Evolutionary conservation across 2,888 invertebrate species (phyloP), one percentile per base, ranked within the genome.

Genomic region (Conops quadrifasciatus): DNA sequence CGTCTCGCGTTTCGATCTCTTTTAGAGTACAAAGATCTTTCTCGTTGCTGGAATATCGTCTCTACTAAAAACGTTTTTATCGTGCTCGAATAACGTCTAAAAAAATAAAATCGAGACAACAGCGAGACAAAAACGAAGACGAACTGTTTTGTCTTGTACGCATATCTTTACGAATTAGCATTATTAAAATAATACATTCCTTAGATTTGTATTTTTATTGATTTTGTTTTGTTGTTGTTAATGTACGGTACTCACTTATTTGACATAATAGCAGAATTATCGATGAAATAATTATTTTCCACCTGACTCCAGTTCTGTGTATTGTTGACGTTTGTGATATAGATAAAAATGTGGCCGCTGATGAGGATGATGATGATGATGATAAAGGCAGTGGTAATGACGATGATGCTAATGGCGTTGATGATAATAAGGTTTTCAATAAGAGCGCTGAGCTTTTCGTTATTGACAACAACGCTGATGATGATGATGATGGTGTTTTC

Each of bases 231-330:
- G 9, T 36, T 36, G 9, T 36, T 36, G 9, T 36, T 36, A 36
- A 7, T 36, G 36, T 36, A 9, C 9, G 36, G 9, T 80, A 80
- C 84, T 84, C 80, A 84, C 84, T 83, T 82, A 82, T 81, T 77
- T 79, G 81, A 75, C 82, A 82, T 79, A 83, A 78, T 74, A 83
- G 78, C 76, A 84, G 78, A 78, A 84, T 82, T 81, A 84, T 84
- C 80, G 83, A 82, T 80, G 83, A 82, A 79, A 82, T 80, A 78
- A 83, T 82, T 80, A 84, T 82, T 82, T 83, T 83, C 84, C 84
- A 84, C 82, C 82, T 82, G 80, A 83, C 78, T 80, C 80, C 81
- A 75, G 82, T 80, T 77, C 78, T 78, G 72, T 73, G 76, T 74
- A 79, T 78, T 77, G 79, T 75, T 73, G 75, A 26, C 36, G 65